Conservation (phyloP, 2,888 invertebrate species). For the Eustalomyia histrio region DNA sequence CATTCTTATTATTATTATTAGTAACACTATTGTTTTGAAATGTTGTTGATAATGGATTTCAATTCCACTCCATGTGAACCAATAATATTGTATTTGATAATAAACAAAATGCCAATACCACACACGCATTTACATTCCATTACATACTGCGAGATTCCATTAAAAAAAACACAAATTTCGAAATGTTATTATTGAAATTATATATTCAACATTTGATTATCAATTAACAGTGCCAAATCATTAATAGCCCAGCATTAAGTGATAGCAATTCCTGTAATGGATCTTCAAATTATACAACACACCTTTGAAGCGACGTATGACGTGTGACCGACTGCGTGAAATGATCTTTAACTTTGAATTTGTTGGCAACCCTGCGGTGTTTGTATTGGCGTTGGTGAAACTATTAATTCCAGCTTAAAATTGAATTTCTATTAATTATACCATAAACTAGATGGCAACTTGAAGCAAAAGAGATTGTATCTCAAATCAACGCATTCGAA, state of each 20-base stretch:
- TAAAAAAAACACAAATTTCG: conserved; percentile 35
- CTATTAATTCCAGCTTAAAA: conserved; percentile 61
- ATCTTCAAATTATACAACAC: not conserved
- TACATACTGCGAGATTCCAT: conserved; percentile 25
- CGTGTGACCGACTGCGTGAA: conserved; percentile 41
- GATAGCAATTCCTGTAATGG: not conserved
- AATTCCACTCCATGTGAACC: conserved; percentile 10
- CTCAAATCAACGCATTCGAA: conserved; percentile 24
- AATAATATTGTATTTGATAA: not conserved
- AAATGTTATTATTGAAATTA: conserved; percentile 26
- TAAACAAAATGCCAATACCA: conserved; percentile 16
- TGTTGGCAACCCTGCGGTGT: conserved; percentile 33
- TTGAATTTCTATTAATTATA: conserved; percentile 63
- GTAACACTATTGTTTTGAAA: conserved; percentile 38
- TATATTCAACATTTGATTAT: not conserved
- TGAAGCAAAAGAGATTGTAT: not conserved
- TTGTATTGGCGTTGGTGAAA: conserved; percentile 46
- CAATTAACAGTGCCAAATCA: conserved; percentile 39
- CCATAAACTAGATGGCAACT: conserved; percentile 55
- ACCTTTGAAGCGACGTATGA: conserved; percentile 30
- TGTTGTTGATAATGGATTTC: conserved; percentile 36
- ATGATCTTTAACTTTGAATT: conserved; percentile 25
- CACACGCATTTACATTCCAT: conserved; percentile 9
- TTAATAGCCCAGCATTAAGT: conserved; percentile 7
- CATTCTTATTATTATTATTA: conserved; percentile 27